A percentile compares a stretch with the other conserved stretches of the same genome.
These are phyloP conservation scores for Brachypteracias leptosomus DNA, from an alignment of 2,113 vertebrate genomes.

Conservation along the genomic window DNA sequence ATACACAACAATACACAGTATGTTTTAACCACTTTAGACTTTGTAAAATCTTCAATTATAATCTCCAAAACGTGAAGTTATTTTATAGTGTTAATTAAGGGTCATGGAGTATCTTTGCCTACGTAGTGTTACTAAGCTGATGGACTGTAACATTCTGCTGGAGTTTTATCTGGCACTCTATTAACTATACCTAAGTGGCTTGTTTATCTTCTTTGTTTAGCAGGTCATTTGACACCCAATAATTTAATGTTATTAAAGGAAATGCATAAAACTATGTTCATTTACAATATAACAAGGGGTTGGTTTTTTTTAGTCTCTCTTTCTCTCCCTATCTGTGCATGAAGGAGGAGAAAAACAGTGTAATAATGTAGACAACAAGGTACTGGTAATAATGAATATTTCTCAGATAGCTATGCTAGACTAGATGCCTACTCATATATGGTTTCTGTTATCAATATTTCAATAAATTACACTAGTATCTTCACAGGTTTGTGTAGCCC, in stretches of 20 bases:
- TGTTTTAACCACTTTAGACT: constrained; percentile 34
- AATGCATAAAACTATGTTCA: not conserved
- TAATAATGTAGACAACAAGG: not conserved
- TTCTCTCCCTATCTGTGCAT: not conserved
- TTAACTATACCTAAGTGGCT: constrained; percentile 27
- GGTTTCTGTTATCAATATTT: not conserved
- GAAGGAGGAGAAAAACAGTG: not conserved
- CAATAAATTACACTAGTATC: not conserved
- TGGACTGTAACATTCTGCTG: not conserved
- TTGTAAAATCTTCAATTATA: constrained; percentile 32
- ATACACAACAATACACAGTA: not conserved
- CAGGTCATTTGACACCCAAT: constrained; percentile 23
- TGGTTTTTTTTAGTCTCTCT: not conserved
- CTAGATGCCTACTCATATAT: not conserved
- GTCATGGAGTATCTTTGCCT: constrained; percentile 18
- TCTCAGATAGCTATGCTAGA: not conserved
- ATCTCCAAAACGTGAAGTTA: constrained; percentile 17
- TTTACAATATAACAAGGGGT: not conserved
- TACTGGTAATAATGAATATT: not conserved
- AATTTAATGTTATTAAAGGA: constrained; percentile 12
- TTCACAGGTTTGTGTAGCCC: not conserved
- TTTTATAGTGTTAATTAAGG: constrained; percentile 62
- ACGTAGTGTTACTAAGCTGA: not conserved
- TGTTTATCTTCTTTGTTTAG: constrained; percentile 53
- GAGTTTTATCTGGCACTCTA: constrained; percentile 1